Evolutionary conservation across 2,113 vertebrate species (phyloP).

Genomic region (Poicephalus meyeri): DNA sequence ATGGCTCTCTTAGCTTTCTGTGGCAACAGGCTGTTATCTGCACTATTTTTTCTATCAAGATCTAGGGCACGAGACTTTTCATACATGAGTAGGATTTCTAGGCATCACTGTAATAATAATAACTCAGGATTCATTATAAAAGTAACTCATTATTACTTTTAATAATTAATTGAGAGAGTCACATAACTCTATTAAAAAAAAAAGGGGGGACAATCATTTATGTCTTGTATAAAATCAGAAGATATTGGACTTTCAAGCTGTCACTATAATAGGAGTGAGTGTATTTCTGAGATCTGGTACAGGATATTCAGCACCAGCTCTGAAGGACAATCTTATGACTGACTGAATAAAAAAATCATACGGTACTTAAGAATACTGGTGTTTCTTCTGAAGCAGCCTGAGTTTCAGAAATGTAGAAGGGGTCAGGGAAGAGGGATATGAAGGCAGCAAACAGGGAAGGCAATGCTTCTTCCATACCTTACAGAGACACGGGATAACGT

Average conservation of each 20-base stretch:
- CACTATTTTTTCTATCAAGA: background rate
- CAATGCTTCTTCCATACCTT: background rate
- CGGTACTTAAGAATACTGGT: background rate
- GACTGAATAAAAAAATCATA: background rate
- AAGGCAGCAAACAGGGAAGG: background rate
- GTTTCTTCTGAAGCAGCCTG: background rate
- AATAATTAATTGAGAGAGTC: background rate
- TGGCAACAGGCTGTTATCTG: background rate
- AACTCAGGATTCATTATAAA: background rate
- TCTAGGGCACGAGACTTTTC: background rate
- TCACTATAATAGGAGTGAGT: background rate
- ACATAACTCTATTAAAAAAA: background rate
- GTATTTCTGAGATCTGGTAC: background rate
- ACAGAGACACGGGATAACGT: background rate
- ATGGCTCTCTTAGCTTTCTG: background rate
- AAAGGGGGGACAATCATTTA: background rate
- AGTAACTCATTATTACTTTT: background rate
- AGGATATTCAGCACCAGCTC: background rate
- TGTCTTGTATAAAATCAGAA: background rate
- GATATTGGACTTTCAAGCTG: background rate
- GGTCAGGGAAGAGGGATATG: background rate
- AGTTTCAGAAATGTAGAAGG: background rate
- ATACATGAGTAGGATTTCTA: background rate
- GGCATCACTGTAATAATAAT: background rate
- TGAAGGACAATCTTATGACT: background rate